Evolutionary conservation across 1,140 invertebrate species (phyloP).

Genomic region (Drosophila nebulosa): DNA sequence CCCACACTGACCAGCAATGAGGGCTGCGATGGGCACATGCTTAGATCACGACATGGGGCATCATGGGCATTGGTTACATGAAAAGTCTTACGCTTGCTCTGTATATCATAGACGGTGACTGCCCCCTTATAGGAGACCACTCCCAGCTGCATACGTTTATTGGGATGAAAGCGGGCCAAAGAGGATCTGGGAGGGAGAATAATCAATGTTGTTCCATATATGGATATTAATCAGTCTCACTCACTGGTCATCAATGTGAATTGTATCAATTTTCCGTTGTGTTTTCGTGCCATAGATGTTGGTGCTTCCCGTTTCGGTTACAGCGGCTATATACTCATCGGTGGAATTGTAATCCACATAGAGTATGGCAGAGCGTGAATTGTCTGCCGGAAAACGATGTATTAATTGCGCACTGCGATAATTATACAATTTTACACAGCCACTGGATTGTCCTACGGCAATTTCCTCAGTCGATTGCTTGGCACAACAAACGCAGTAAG

Average conservation of each 20-base stretch:
- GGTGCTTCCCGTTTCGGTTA: constrained; percentile 65
- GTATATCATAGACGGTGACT: constrained; percentile 67
- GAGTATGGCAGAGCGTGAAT: constrained; percentile 58
- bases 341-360: constrained; percentile 72
- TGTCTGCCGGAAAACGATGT: constrained; percentile 63
- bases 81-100: constrained; percentile 64
- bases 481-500: constrained; percentile 63
- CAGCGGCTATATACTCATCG: constrained; percentile 76
- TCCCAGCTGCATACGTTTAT: constrained; percentile 64
- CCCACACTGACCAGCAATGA: constrained; percentile 71
- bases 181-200: constrained; percentile 50
- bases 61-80: constrained; percentile 60
- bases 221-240: neutral
- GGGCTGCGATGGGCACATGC: constrained; percentile 57
- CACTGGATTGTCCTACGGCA: constrained; percentile 67
- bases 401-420: constrained; percentile 58
- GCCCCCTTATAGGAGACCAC: constrained; percentile 69
- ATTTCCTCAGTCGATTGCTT: constrained; percentile 64
- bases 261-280: constrained; percentile 63
- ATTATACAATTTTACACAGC: constrained; percentile 64
- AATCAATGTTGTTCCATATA: neutral
- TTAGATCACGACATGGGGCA: constrained; percentile 72
- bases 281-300: constrained; percentile 75
- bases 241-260: constrained; percentile 67
- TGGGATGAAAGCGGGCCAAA: constrained; percentile 75